Evolutionary conservation across 1,140 invertebrate species (phyloP).

Genomic region (Lepidotrigona ventralis): DNA sequence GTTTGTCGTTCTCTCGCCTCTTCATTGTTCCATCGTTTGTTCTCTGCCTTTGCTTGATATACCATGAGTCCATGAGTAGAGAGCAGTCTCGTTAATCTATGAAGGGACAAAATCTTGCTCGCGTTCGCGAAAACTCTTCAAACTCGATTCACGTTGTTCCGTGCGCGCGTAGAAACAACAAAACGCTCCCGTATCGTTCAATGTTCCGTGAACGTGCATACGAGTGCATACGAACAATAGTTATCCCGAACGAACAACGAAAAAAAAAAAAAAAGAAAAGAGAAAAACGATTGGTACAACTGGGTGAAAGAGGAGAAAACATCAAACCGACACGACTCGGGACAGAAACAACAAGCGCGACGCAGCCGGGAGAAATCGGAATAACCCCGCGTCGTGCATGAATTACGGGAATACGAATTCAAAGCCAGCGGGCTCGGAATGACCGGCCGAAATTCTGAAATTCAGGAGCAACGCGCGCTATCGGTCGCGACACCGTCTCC

Average conservation of each 20-base stretch:
- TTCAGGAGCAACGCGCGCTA: slow-evolving; percentile 48
- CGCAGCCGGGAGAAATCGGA: neutral
- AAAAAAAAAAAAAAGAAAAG: neutral
- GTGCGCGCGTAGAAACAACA: too few species aligned
- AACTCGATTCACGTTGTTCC: too few species aligned
- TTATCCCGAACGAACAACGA: neutral
- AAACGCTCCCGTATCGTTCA: neutral
- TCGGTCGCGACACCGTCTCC: slow-evolving; percentile 16
- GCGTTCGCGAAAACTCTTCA: too few species aligned
- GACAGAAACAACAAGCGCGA: neutral
- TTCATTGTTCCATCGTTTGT: neutral
- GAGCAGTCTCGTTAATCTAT: too few species aligned
- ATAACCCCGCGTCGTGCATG: neutral
- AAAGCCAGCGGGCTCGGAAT: slow-evolving; percentile 48
- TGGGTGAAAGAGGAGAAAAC: neutral
- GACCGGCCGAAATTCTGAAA: slow-evolving; percentile 57
- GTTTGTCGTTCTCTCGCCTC: neutral
- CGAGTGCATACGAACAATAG: slow-evolving; percentile 4
- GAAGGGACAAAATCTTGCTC: too few species aligned
- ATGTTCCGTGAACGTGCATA: slow-evolving; percentile 10
- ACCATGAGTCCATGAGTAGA: too few species aligned
- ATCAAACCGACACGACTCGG: neutral
- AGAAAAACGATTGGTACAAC: neutral
- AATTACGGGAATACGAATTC: slow-evolving; percentile 42
- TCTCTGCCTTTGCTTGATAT: neutral